Evolutionary conservation across 2,888 invertebrate genomes (phyloP), one percentile per base, ranked within the genome.

Genomic region (Macrosoma leucophasiata): DNA sequence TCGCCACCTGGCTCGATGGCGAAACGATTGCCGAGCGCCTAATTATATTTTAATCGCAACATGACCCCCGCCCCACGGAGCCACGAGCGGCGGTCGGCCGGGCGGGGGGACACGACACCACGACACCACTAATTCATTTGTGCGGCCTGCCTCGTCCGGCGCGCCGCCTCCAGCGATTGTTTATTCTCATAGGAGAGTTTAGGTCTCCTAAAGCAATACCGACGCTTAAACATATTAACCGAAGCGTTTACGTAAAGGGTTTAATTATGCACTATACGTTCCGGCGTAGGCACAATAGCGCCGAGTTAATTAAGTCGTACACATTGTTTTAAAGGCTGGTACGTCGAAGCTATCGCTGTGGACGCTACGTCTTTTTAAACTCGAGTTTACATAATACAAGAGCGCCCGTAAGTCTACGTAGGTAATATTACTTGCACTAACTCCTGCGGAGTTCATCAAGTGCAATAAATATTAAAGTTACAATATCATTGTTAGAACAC

Each of bases 31-130:
- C 76, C 71, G 62, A 60, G 65, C 70, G 73, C 74, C 81, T 84
- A 82, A 82, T 84, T 82, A 82, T 84, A 77, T 79, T 82, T 84
- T 82, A 84, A 84, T 82, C 78, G 77, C 71, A 70, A 72, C 71
- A 62, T 58, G 58, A 66, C 64, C 63, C 64, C 58, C 59, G 44
- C 55, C 55, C 48, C 53, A 29, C 30, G 31, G 31, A 24, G 32
- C 44, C 48, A 43, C 53, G 46, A 41, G 42, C 48, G 36, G 4
- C 39, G 38, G 42, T 40, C 48, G 51, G 40, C 36, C 52, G 52
- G 46, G 53, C 43, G 36, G 38, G 40, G 33, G 43, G 33, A 41
- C 52, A 53, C 53, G 61, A 59, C 58, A 49, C 46, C 50, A 55
- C 39, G 52, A 64, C 61, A 63, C 67, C 72, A 74, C 74, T 77